Evolutionary conservation across 2,888 invertebrate species (phyloP), one percentile per base, ranked within the genome.

Genomic region (Ptilodon capucinus): DNA sequence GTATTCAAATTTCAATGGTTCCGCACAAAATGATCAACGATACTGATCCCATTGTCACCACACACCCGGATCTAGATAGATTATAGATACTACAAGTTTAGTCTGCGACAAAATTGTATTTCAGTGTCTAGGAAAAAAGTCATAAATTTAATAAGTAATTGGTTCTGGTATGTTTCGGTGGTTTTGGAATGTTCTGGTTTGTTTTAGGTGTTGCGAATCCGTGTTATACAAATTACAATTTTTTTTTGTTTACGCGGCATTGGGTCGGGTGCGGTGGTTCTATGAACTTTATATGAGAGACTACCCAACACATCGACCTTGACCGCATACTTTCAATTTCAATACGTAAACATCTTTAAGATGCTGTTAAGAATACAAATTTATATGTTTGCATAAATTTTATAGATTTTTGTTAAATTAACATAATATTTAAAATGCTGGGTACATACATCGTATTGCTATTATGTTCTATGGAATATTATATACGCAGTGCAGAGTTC

Each of bases 1-100:
- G 93, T 90, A 54, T 36, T 23, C 18, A 35, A 13, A 25, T 30
- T 28, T 9, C 18, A 9, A n/a, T 25, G 5, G 32, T 14, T 32
- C 32, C 32, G 14, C 32, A 32, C 7, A 6, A 14, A 14, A 35
- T 17, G 9, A 17, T 2, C 8, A 14, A 8, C 16, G 9, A 35
- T 35, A 35, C 11, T 17, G 9, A 7, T 17, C 17, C 9, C 11
- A 35, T 17, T 17, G 14, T 34, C 16, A 13, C 4, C 16, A 9
- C 17, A 35, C 16, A 17, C 14, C 17, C 17, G 16, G 17, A 35
- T 35, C 35, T 35, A 35, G 35, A 11, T 17, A 17, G 11, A 35
- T 35, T 35, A 14, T 32, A 14, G 13, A 32, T 14, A n/a, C n/a
- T n/a, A n/a, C n/a, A n/a, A n/a, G 6, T 16, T 11, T 35, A 17